Base-by-base conservation (phyloP, 2,113 vertebrate species). In the Pituophis catenifer region DNA sequence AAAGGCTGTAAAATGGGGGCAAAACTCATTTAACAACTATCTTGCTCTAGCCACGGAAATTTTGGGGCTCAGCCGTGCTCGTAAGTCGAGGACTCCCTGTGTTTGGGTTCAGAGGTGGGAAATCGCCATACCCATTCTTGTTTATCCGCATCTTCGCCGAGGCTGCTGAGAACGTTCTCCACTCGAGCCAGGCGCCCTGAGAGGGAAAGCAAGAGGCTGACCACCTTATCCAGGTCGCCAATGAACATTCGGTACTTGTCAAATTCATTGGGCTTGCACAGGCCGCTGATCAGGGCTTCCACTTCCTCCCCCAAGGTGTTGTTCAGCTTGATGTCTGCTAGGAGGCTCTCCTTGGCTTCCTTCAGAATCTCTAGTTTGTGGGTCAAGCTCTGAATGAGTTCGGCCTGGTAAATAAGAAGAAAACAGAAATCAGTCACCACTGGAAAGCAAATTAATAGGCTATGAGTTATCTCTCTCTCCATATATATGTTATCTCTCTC, bases 231-330 rank as follows among this genome's bases (percentile, higher is more conserved):
- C 97, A 99, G 95, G 94, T 99, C 99, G 0, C 99, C 99, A 0
- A 99, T 98, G 97, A 99, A 99, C 98, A 99, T 98, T 97, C 96
- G 98, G 97, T 99, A 99, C 97, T 99, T 99, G 95, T 99, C 99
- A 94, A 97, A 98, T 97, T 99, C 99, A 0, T 99, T 99, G 88
- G 98, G 96, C 95, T 98, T 99, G 97, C 99, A 99, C 19, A 95
- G 96, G 4, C 98, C 95, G 91, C 98, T 97, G 92, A 99, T 98
- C 95, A 99, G 90, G 1, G 95, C 96, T 93, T 99, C 98, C 4
- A 99, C 97, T 94, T 97, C 97, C 29, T 97, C 96, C 8, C 98
- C 99, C 0, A 99, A 96, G 15, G 97, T 97, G 0, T 98, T 98
- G 94, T 99, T 99, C 58, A 96, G 94, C 95, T 96, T 98, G 93